phyloP scores from a whole-genome alignment of 2,113 vertebrate species.

The Myotis brandtii region DNA sequence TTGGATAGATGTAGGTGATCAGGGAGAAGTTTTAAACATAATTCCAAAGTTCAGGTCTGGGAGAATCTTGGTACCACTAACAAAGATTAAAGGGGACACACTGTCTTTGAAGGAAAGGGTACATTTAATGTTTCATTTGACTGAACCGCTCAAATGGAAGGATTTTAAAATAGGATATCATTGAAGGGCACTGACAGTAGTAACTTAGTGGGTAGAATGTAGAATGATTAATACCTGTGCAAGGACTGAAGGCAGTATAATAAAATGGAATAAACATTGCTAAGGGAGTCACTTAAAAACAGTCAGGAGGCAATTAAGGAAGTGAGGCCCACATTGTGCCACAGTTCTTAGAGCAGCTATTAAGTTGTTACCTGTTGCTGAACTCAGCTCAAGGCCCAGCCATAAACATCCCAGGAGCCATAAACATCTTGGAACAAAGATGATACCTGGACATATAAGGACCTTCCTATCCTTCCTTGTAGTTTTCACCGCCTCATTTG shows the following conservation, averaged over 20 bases:
- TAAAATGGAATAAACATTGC: neutral
- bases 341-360: neutral
- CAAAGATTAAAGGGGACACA: neutral
- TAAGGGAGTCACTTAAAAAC: neutral
- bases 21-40: neutral
- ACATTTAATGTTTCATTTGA: neutral
- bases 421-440: neutral
- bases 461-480: neutral
- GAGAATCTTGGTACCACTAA: neutral
- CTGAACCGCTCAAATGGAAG: neutral
- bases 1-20: neutral
- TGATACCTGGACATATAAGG: neutral
- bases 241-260: neutral
- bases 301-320: neutral
- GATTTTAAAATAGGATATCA: neutral
- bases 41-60: conserved; percentile 9
- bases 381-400: neutral
- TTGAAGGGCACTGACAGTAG: neutral
- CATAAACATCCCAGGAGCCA: neutral
- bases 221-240: neutral
- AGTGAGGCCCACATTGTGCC: neutral
- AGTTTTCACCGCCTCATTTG: neutral
- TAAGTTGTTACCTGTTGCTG: neutral
- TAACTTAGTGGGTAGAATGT: neutral
- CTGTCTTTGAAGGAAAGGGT: neutral